Percentiles rank a stretch among this genome's conserved stretches.
phyloP scores from a whole-genome alignment of 1,140 invertebrate genomes.

The Drosophila sulfurigaster region DNA sequence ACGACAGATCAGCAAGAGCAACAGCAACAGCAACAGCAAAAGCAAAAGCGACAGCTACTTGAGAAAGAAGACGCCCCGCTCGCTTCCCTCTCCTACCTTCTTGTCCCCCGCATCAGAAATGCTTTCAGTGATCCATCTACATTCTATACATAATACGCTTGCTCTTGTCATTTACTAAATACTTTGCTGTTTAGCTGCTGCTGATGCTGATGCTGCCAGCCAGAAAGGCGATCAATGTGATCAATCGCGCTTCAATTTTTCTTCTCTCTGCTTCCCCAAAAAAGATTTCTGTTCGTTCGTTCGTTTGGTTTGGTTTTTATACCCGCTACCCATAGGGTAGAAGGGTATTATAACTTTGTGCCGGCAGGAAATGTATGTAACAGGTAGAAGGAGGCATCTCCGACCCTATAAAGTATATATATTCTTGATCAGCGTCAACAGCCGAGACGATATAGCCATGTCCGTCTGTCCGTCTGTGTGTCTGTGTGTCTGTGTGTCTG shows the following conservation, averaged over 20 bases:
- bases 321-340: too few species aligned
- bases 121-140: not conserved
- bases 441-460: too few species aligned
- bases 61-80: constrained; percentile 16
- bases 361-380: too few species aligned
- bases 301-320: constrained; percentile 28
- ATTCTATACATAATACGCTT: constrained; percentile 11
- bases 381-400: too few species aligned
- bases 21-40: constrained; percentile 6
- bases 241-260: constrained; percentile 82
- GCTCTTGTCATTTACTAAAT: constrained; percentile 73
- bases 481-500: too few species aligned
- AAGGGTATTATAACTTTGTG: too few species aligned
- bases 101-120: not conserved
- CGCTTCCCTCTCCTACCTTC: not conserved
- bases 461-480: too few species aligned
- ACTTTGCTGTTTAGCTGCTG: constrained; percentile 65
- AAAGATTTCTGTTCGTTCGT: constrained; percentile 41
- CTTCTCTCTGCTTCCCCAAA: constrained; percentile 30
- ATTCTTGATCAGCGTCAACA: too few species aligned
- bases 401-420: too few species aligned
- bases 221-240: constrained; percentile 70
- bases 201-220: constrained; percentile 35
- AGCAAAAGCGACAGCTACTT: constrained; percentile 61
- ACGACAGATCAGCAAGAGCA: constrained; percentile 32